A percentile compares a stretch with the other conserved stretches of the same genome.
phyloP scores from a whole-genome alignment of 2,113 vertebrate species.

The Gymnorhina tibicen region DNA sequence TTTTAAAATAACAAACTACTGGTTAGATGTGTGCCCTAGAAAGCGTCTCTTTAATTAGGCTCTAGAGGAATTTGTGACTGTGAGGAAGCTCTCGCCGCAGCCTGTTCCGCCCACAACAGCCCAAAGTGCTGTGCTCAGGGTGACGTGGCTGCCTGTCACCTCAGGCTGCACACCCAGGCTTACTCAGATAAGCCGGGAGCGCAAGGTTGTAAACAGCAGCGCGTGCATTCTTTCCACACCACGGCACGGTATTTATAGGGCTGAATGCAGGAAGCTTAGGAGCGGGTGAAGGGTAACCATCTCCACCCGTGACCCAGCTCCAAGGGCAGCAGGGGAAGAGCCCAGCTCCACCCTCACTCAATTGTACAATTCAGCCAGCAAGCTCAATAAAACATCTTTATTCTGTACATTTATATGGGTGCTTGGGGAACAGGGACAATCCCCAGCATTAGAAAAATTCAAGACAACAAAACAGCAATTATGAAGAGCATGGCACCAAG shows the following conservation, averaged over 20 bases:
- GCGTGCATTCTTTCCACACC: background rate
- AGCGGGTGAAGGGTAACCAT: background rate
- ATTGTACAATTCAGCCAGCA: background rate
- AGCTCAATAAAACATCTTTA: constrained; percentile 78
- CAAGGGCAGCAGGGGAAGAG: background rate
- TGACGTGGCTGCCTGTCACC: constrained; percentile 40
- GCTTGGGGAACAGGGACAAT: constrained; percentile 47
- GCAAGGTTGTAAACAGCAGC: background rate
- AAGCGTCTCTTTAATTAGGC: constrained; percentile 16
- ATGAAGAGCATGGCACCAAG: constrained; percentile 61
- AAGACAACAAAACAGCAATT: constrained; percentile 63
- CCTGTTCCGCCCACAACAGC: background rate
- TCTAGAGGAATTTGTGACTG: background rate
- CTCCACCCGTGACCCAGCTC: background rate
- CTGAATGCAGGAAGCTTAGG: background rate
- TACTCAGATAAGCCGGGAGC: constrained; percentile 19
- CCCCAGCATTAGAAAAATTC: constrained; percentile 68
- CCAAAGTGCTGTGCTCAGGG: background rate
- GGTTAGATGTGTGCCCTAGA: background rate
- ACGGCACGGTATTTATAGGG: background rate
- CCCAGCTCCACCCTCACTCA: background rate
- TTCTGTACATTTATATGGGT: constrained; percentile 76
- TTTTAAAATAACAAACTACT: background rate
- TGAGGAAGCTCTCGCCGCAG: background rate
- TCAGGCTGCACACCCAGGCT: background rate